These are phyloP conservation scores for Ginglymostoma cirratum DNA, from an alignment of 2,113 vertebrate species.

Conservation along the genomic window DNA sequence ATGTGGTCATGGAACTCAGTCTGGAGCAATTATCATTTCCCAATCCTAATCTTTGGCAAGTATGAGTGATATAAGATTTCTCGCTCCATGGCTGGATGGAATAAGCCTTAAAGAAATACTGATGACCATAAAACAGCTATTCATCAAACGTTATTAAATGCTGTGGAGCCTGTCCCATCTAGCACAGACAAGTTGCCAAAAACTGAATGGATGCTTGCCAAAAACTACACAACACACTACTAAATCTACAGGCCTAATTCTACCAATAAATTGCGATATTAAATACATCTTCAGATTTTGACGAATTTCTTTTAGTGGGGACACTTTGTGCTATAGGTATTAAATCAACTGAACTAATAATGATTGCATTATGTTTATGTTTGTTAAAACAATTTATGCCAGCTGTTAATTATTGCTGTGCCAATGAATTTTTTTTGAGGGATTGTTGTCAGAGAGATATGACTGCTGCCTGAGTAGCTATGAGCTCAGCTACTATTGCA, in stretches of 20 bases:
- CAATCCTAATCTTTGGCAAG: conserved; percentile 22
- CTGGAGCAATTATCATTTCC: conserved; percentile 20
- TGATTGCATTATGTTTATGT: not conserved
- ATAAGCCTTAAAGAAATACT: conserved; percentile 1
- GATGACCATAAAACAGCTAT: conserved; percentile 24
- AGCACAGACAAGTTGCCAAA: not conserved
- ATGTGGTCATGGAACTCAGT: not conserved
- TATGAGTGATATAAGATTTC: not conserved
- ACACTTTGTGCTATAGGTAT: not conserved
- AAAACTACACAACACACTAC: conserved; percentile 18
- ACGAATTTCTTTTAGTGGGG: conserved; percentile 22
- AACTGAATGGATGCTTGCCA: conserved; percentile 5
- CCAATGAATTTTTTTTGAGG: not conserved
- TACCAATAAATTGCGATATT: conserved; percentile 31
- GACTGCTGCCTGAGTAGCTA: not conserved
- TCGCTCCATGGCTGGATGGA: not conserved
- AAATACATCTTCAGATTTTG: conserved; percentile 7
- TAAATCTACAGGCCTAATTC: conserved; percentile 8
- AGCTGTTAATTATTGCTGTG: not conserved
- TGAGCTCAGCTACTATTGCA: not conserved
- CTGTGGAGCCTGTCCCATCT: conserved; percentile 15
- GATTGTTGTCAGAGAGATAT: not conserved
- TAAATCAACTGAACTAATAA: not conserved
- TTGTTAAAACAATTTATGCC: not conserved
- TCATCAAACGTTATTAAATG: conserved; percentile 22